A percentile compares a stretch with the other conserved stretches of the same genome.
Evolutionary conservation across 1,140 invertebrate genomes (phyloP).

Genomic region (Limonius californicus): DNA sequence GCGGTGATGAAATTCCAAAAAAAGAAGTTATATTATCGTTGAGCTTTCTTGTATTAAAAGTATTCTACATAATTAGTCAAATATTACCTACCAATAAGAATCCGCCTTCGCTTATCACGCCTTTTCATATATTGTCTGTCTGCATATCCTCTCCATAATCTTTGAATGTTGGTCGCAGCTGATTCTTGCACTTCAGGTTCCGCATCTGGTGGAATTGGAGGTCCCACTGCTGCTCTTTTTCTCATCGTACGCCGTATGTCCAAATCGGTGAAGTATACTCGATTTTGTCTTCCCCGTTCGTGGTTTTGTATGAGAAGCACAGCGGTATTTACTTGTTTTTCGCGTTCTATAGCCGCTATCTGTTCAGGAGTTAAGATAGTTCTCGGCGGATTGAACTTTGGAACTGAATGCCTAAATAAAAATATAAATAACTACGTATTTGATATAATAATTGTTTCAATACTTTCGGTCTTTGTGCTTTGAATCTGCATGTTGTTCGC

Average conservation of each 20-base stretch:
- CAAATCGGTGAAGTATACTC: slow-evolving; percentile 47
- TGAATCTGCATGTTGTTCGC: slow-evolving; percentile 11
- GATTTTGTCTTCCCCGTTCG: slow-evolving; percentile 54
- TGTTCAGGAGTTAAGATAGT: slow-evolving; percentile 28
- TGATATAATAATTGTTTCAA: too few relatives aligned
- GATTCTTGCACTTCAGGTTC: slow-evolving; percentile 28
- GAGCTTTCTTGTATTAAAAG: neutral
- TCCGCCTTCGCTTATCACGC: slow-evolving; percentile 42
- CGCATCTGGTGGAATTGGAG: slow-evolving; percentile 11
- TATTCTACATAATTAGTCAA: neutral
- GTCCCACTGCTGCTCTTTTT: neutral
- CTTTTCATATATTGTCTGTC: slow-evolving; percentile 39
- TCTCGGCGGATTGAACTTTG: neutral
- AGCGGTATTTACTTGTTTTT: slow-evolving; percentile 20
- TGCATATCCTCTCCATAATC: slow-evolving; percentile 48
- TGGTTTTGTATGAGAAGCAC: slow-evolving; percentile 43
- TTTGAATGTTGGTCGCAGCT: slow-evolving; percentile 51
- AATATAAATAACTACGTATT: neutral
- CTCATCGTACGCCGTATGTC: neutral
- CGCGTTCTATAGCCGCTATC: slow-evolving; percentile 30
- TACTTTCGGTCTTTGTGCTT: slow-evolving; percentile 7
- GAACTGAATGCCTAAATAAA: neutral
- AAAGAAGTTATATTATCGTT: neutral
- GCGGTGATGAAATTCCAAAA: too few relatives aligned
- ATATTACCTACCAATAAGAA: slow-evolving; percentile 42